Evolutionary conservation across 2,888 invertebrate species (phyloP), one percentile per base, ranked within the genome.

Genomic region (Drosophila neoperkinsi): DNA sequence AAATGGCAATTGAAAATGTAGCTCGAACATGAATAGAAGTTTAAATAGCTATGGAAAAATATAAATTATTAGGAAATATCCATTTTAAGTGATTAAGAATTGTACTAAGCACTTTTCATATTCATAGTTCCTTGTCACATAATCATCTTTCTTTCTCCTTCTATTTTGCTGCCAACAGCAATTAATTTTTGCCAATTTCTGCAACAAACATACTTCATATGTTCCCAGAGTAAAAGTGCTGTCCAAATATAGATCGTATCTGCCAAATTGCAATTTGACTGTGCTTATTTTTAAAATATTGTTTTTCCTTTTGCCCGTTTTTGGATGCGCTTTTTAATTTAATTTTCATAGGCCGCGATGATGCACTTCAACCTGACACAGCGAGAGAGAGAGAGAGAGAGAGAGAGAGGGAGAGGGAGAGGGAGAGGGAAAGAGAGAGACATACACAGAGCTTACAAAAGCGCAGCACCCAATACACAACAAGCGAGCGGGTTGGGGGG

Each of bases 271-370:
- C 71, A 71, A 70, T 71, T 76, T 70, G 34, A 13, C 41, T 62
- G 7, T 46, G 46, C 46, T 46, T 46, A 49, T 51, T 36, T 68
- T 53, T 57, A 71, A 65, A 31, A 59, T 63, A 58, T 62, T 70
- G 46, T 57, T 55, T 82, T 72, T 70, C 50, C 56, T 28, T 69
- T 68, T 59, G 58, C 33, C 65, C 61, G 66, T 63, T 74, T 75
- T 82, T 65, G 74, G 66, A 75, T 77, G 79, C 67, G 83, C 77
- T 74, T 85, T 87, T 85, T 85, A 85, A 85, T 85, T 85, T 75
- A 88, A 85, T 88, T 85, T 85, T 88, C 77, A 80, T 77, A 77
- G 88, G 84, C 83, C 62, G 71, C 68, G 55, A 58, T 82, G 83
- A 58, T 82, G 83, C 86, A 85, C 88, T 85, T 81, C 52, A 85